Conservation (phyloP, 2,113 vertebrate species). For the Charadrius vociferus region DNA sequence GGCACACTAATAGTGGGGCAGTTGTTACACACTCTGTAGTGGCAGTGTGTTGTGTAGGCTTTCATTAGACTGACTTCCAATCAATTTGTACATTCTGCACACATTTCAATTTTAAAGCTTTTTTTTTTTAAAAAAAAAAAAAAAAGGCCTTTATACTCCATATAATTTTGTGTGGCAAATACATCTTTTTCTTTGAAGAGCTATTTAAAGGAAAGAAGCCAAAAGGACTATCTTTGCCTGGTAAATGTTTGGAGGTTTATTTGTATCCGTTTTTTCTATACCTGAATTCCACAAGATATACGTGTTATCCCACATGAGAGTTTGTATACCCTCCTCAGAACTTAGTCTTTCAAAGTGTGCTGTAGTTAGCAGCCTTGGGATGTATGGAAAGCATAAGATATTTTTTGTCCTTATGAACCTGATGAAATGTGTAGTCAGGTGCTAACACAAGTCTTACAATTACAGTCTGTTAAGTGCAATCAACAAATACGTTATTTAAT, state of each 20-base stretch:
- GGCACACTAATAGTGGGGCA: slow-evolving; percentile 33
- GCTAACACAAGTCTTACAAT: not conserved
- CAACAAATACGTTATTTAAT: not conserved
- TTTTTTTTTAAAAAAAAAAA: not conserved
- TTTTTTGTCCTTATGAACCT: not conserved
- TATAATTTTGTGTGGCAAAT: not conserved
- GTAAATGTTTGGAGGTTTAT: not conserved
- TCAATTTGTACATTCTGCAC: not conserved
- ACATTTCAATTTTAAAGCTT: not conserved
- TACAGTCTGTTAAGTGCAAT: not conserved
- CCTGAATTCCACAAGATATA: not conserved
- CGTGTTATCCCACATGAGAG: not conserved
- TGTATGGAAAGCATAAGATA: not conserved
- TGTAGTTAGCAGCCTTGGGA: not conserved
- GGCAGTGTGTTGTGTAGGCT: slow-evolving; percentile 66
- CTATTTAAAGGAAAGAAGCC: not conserved
- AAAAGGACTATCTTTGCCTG: not conserved
- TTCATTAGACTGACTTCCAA: not conserved
- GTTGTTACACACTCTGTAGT: slow-evolving; percentile 70
- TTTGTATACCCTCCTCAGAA: not conserved
- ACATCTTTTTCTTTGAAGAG: not conserved
- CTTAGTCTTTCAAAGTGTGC: not conserved
- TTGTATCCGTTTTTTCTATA: not conserved
- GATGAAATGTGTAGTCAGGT: not conserved
- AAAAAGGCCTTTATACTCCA: slow-evolving; percentile 1